Percentiles rank a stretch among this genome's conserved stretches.
Evolutionary conservation across 2,888 invertebrate genomes (phyloP).

Genomic region (Thecophora atra): DNA sequence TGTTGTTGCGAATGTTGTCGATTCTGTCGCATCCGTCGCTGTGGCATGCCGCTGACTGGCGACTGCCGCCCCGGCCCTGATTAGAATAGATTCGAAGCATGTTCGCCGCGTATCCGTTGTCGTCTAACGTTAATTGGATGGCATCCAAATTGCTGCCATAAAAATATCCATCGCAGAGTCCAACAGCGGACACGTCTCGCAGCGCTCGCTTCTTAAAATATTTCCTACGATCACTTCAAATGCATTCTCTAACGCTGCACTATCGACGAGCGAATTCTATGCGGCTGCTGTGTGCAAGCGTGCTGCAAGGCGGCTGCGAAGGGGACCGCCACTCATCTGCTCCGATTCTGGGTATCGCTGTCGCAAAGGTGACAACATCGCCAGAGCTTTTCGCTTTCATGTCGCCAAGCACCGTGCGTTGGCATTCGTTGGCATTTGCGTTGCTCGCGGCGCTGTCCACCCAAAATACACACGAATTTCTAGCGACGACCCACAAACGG

Average conservation of each 20-base stretch:
- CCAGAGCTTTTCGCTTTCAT: not conserved
- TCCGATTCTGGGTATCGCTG: constrained; percentile 9
- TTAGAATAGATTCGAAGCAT: constrained; percentile 26
- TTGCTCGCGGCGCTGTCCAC: not conserved
- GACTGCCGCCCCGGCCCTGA: constrained; percentile 33
- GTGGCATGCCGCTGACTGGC: constrained; percentile 29
- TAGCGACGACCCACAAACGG: not conserved
- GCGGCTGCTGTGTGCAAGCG: no score
- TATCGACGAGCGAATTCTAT: no score
- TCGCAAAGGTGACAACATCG: constrained; percentile 2
- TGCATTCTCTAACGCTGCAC: not conserved
- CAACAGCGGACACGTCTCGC: not conserved
- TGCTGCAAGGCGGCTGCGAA: no score
- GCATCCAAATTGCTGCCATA: constrained; percentile 63
- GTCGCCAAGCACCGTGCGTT: not conserved
- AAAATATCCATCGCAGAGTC: constrained; percentile 57
- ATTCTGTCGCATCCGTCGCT: constrained; percentile 7
- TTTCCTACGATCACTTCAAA: not conserved
- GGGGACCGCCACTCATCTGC: not conserved
- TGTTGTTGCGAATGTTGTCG: constrained; percentile 2
- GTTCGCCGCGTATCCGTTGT: constrained; percentile 16
- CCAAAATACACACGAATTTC: not conserved
- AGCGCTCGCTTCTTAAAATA: not conserved
- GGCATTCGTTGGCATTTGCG: constrained; percentile 11
- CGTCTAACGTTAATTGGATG: constrained; percentile 62